Base-by-base conservation (phyloP, 2,113 vertebrate genomes). In the Cephalopterus ornatus region DNA sequence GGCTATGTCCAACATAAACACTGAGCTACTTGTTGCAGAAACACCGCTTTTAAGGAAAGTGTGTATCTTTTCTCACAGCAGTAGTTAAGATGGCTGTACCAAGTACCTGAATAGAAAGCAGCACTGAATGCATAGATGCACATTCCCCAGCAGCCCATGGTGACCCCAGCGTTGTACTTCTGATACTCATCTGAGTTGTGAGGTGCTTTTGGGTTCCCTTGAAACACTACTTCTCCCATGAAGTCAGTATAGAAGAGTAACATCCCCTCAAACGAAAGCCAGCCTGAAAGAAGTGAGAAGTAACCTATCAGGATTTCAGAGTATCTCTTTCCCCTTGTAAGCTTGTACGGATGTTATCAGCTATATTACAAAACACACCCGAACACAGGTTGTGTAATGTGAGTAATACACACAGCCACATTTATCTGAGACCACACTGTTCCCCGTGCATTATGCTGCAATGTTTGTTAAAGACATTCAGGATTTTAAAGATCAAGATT, bases 121-220 rank as follows among this genome's bases (percentile, higher is more conserved):
- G 99, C 99, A 83, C 99, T 99, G 98, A 99, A 99, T 92, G 99
- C 99, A 67, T 99, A 99, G 97, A 99, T 99, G 96, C 99, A 99
- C 99, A 99, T 99, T 12, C 99, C 99, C 99, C 99, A 99, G 98
- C 99, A 99, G 97, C 99, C 99, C 99, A 99, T 98, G 97, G 98
- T 99, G 79, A 99, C 99, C 8, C 99, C 99, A 9, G 98, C 98
- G 61, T 99, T 99, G 98, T 99, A 99, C 65, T 98, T 99, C 95
- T 98, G 98, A 70, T 99, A 99, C 8, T 98, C 99, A 72, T 99
- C 99, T 1, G 99, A 99, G 82, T 98, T 97, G 55, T 98, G 99
- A 42, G 99, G 98, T 0, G 99, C 99, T 96, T 99, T 99, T 3
- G 99, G 99, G 96, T 99, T 98, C 26, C 99, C 99, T 92, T 98